These are phyloP conservation scores for Hestina assimilis DNA, from an alignment of 1,140 invertebrate species.

Conservation along the genomic window DNA sequence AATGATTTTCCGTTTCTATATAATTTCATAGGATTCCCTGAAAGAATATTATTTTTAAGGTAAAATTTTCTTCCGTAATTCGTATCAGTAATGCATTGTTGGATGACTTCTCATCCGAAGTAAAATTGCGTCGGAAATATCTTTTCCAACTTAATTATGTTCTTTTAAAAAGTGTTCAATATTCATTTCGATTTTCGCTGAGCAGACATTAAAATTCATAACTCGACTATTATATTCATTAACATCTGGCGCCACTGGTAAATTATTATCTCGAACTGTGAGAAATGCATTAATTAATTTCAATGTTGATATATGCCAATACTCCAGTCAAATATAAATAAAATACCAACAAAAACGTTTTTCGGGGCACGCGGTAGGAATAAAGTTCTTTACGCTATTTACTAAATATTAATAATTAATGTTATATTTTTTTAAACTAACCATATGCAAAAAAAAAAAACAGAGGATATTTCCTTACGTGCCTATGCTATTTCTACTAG, in stretches of 20 bases:
- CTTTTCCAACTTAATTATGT: constrained; percentile 61
- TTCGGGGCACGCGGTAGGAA: no score
- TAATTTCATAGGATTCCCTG: no score
- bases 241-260: constrained; percentile 65
- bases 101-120: background rate
- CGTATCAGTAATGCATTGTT: background rate
- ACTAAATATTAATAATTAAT: no score
- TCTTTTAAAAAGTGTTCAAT: constrained; percentile 53
- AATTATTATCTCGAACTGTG: constrained; percentile 59
- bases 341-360: no score
- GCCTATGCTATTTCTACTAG: no score
- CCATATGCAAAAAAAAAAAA: no score
- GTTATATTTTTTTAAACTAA: no score
- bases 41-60: background rate
- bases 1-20: no score
- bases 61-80: background rate
- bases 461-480: no score
- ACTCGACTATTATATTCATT: constrained; percentile 63
- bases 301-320: constrained; percentile 1
- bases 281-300: constrained; percentile 65
- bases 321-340: no score
- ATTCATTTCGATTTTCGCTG: constrained; percentile 63
- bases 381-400: no score
- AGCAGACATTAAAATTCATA: constrained; percentile 72
- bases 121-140: constrained; percentile 49